Evolutionary conservation across 2,113 vertebrate genomes (phyloP), one percentile per base, ranked within the genome.

Genomic region (Cinclus cinclus): DNA sequence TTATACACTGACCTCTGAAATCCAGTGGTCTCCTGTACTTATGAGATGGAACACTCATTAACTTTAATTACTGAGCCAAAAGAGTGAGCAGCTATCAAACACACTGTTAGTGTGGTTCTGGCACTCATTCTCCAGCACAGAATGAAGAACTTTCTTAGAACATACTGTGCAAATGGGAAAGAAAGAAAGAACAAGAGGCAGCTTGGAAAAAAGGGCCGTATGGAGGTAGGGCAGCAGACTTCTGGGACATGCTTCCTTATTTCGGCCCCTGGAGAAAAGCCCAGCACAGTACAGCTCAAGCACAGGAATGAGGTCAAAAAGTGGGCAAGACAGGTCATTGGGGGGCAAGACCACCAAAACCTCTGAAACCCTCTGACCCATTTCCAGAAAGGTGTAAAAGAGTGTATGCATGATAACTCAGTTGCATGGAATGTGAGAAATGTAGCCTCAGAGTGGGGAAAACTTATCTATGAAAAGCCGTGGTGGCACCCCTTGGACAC

Each of bases 321-420:
- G 33, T 19, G 46, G 39, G 23, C 27, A 53, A 77, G 74, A n/a
- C n/a, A 44, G 31, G 10, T 53, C 13, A 3, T 5, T 18, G 18
- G 19, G 23, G 46, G 22, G 19, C 0, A 0, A 53, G n/a, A 46
- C 10, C 18, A 62, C 7, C 1, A 10, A 39, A 60, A 16, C 15
- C 10, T 68, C 23, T 16, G 4, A 70, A 39, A 10, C 10, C 8
- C 23, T 87, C 12, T 33, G 39, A 77, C 9, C 15, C n/a, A 7
- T 55, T 87, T 62, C 56, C 56, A 78, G 24, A 13, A 55, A 49
- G 17, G 11, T 23, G 15, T 27, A 47, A 41, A 76, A 47, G 39
- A 68, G 15, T 31, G 24, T 41, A 12, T 18, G 14, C 35, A 23
- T 7, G 15, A 15, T 41, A 55, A 55, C 8, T 31, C n/a, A 47